Evolutionary conservation across 2,113 vertebrate species (phyloP), one percentile per base, ranked within the genome.

Genomic region (Mohoua ochrocephala): DNA sequence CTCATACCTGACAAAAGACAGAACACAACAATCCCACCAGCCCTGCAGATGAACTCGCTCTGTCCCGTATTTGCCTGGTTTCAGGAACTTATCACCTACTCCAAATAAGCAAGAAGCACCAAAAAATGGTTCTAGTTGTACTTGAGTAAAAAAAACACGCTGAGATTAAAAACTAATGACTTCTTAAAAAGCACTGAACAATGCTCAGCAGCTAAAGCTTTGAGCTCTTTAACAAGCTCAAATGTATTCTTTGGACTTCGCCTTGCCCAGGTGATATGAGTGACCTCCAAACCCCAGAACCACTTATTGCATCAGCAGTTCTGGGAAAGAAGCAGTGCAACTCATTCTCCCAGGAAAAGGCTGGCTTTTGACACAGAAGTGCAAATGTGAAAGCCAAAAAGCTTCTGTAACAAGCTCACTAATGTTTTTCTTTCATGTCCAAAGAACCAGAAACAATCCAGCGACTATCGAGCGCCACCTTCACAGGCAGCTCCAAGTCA

Each of bases 141-240:
- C 61, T 80, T 21, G 13, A 89, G 39, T 65, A 61, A 44, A 60
- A n/a, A 96, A 60, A 94, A 87, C 17, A 93, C 16, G 78, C 47
- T 22, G 59, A 35, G 7, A 56, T 91, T 84, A 94, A 97, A 94
- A 91, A 69, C 75, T 45, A 90, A 85, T 93, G 60, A 74, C 14
- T 74, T 95, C 42, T 69, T 90, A 56, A 97, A 92, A 92, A 64
- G 57, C 47, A 90, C 70, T 84, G 28, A 95, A 95, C 44, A 93
- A 95, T 5, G 42, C 3, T 71, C 19, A 91, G 27, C 28, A 91
- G n/a, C 56, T 81, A 60, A 92, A 53, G 70, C 67, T 60, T 74
- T 84, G 41, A 92, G 57, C 33, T 50, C 64, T 59, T 59, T 4
- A 20, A 87, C 52, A 86, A 82, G 67, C 68, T 76, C 47, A 91